Percentiles rank a stretch among this genome's conserved stretches.
These are phyloP conservation scores for Gortyna flavago DNA, from an alignment of 2,888 invertebrate species.

Conservation along the genomic window DNA sequence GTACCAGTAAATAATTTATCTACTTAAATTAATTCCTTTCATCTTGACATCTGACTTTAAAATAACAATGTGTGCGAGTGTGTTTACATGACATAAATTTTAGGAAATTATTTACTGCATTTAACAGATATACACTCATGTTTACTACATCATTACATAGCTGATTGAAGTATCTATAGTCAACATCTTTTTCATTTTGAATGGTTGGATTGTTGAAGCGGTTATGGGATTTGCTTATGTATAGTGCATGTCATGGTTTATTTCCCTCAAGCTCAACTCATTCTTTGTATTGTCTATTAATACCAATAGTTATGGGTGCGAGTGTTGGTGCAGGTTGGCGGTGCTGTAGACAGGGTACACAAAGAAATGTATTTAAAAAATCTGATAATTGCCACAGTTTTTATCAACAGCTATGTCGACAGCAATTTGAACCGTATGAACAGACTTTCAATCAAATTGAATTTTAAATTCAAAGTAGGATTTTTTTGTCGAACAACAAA, in stretches of 20 bases:
- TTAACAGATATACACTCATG: background rate
- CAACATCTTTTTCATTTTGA: background rate
- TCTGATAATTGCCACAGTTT: background rate
- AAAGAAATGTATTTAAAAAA: background rate
- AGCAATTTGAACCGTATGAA: background rate
- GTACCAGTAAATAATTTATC: background rate
- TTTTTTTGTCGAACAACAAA: background rate
- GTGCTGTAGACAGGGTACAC: background rate
- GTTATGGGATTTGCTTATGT: background rate
- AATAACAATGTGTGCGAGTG: background rate
- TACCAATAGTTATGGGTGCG: background rate
- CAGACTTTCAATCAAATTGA: background rate
- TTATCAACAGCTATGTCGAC: background rate
- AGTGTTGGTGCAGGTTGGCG: background rate
- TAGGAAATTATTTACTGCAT: background rate
- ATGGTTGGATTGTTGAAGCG: background rate
- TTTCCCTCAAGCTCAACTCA: background rate
- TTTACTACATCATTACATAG: background rate
- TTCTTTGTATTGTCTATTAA: background rate
- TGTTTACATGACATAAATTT: background rate
- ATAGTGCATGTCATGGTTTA: background rate
- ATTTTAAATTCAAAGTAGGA: background rate
- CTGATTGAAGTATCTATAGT: background rate
- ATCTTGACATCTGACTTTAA: background rate
- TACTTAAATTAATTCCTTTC: background rate